Evolutionary conservation across 2,113 vertebrate genomes (phyloP).

Genomic region (Menidia beryllina): DNA sequence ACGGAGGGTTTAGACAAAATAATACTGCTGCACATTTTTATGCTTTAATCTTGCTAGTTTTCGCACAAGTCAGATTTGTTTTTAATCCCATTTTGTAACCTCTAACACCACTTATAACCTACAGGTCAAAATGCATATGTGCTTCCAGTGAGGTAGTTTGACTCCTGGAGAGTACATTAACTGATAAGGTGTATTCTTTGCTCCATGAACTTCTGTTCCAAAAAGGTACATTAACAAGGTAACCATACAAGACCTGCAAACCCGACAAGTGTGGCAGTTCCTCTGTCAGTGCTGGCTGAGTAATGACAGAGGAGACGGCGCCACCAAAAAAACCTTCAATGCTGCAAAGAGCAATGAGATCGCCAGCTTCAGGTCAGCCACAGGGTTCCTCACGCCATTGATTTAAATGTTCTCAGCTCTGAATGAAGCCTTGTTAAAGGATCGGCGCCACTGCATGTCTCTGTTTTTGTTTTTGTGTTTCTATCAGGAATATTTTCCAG

Average conservation of each 20-base stretch:
- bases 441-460: not conserved
- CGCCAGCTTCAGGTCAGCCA: constrained; percentile 81
- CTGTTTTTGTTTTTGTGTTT: too few relatives aligned
- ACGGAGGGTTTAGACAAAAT: not conserved
- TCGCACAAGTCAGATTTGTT: too few relatives aligned
- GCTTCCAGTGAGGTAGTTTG: not conserved
- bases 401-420: not conserved
- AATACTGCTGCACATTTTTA: not conserved
- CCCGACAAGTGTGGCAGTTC: constrained; percentile 75
- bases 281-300: constrained; percentile 83
- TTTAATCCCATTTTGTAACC: too few relatives aligned
- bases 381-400: not conserved
- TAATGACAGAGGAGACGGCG: constrained; percentile 66
- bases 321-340: constrained; percentile 80
- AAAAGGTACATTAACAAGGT: constrained; percentile 82
- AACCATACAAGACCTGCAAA: constrained; percentile 80
- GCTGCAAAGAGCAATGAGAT: constrained; percentile 82
- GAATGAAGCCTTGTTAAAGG: not conserved
- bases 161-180: too few relatives aligned
- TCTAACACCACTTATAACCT: too few relatives aligned
- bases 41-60: too few relatives aligned
- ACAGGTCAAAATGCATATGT: too few relatives aligned
- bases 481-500: constrained; percentile 83
- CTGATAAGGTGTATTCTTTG: not conserved
- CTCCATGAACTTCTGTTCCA: not conserved